Percentiles rank a stretch among this genome's conserved stretches.
Conservation (phyloP, 23 tunicate species). For the Ascidia mentula region DNA sequence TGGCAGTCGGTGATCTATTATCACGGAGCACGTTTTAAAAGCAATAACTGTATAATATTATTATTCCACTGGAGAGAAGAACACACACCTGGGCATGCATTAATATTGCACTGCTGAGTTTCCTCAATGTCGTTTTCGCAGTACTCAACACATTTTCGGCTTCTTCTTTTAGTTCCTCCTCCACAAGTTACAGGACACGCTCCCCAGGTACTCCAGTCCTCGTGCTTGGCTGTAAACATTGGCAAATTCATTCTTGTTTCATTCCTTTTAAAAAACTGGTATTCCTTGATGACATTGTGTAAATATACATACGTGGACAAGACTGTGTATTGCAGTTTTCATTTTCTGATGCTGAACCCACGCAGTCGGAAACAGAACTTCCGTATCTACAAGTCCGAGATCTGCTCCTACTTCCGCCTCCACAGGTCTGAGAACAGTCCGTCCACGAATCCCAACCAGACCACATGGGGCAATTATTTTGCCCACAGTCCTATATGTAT, state of each 20-base stretch:
- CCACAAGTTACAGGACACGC: slow-evolving; percentile 44
- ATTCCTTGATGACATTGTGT: too few species aligned
- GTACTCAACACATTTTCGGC: slow-evolving; percentile 6
- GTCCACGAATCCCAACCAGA: not conserved
- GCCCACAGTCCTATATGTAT: slow-evolving; percentile 7
- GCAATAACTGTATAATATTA: too few species aligned
- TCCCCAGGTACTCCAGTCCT: slow-evolving; percentile 7
- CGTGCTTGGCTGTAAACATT: not conserved
- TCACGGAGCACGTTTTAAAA: too few species aligned
- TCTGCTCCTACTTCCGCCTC: not conserved
- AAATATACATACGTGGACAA: slow-evolving; percentile 7
- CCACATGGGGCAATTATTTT: slow-evolving; percentile 7
- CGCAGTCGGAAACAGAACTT: slow-evolving; percentile 8
- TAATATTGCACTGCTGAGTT: not conserved
- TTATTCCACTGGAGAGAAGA: too few species aligned
- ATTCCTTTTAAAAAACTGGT: not conserved
- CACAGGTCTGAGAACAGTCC: slow-evolving; percentile 29
- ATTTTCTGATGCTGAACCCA: not conserved
- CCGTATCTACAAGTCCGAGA: slow-evolving; percentile 8
- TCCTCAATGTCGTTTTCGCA: not conserved
- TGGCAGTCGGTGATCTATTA: too few species aligned
- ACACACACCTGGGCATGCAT: not conserved
- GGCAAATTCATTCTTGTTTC: not conserved
- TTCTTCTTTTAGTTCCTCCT: slow-evolving; percentile 31
- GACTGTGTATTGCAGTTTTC: slow-evolving; percentile 7